Conservation (phyloP, 2,113 vertebrate species). For the Fregetta grallaria region DNA sequence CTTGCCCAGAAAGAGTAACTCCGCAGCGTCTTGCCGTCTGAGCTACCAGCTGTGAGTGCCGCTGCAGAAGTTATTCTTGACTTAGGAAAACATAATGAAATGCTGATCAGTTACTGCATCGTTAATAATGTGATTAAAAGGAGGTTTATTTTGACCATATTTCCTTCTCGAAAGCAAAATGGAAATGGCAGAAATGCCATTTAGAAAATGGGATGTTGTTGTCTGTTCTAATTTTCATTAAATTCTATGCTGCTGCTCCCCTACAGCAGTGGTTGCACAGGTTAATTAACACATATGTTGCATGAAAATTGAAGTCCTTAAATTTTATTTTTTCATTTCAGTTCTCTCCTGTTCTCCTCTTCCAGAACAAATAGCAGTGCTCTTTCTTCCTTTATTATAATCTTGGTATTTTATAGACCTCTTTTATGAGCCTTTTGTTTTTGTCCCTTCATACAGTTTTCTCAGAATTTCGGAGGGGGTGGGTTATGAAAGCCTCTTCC, state of each 20-base stretch:
- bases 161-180: background rate
- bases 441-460: background rate
- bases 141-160: background rate
- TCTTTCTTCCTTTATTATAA: background rate
- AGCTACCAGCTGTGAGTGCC: background rate
- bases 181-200: background rate
- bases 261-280: background rate
- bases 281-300: slow-evolving; percentile 38
- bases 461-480: background rate
- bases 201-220: slow-evolving; percentile 12
- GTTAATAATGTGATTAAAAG: slow-evolving; percentile 1
- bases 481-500: background rate
- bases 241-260: background rate
- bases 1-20: background rate
- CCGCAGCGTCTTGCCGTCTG: background rate
- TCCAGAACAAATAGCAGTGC: background rate
- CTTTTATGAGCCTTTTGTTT: background rate
- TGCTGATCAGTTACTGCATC: background rate
- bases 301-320: slow-evolving; percentile 18
- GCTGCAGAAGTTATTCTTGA: fast-evolving
- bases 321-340: background rate
- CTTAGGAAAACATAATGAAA: background rate
- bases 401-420: background rate
- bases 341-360: background rate
- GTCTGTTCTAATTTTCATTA: slow-evolving; percentile 39